A percentile compares a stretch with the other conserved stretches of the same genome.
phyloP scores from a whole-genome alignment of 2,113 vertebrate genomes.

The Archocentrus centrarchus region DNA sequence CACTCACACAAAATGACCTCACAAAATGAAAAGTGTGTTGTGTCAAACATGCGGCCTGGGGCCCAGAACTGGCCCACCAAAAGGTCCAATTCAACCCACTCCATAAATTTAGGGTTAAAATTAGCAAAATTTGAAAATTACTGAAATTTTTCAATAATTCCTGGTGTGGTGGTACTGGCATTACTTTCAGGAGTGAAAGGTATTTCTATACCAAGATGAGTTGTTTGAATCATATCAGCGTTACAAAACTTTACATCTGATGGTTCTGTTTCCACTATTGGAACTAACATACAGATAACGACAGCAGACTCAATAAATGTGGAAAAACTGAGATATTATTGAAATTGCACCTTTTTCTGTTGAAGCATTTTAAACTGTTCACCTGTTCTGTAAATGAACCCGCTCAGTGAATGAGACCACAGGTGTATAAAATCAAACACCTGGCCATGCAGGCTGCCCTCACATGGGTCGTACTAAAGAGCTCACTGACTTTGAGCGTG shows the following conservation, averaged over 20 bases:
- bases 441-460: neutral
- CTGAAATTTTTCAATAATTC: neutral
- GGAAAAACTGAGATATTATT: too few relatives aligned
- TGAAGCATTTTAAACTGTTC: too few relatives aligned
- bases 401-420: too few relatives aligned
- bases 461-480: neutral
- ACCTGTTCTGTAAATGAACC: too few relatives aligned
- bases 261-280: neutral
- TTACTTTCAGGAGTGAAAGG: neutral
- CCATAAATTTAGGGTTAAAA: too few relatives aligned
- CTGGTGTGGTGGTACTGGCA: neutral
- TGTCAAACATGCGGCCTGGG: neutral
- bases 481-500: neutral
- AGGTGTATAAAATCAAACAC: too few relatives aligned
- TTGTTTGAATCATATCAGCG: neutral
- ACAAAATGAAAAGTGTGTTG: neutral
- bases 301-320: too few relatives aligned
- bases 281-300: accelerated
- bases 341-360: too few relatives aligned
- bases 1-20: neutral
- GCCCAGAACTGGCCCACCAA: neutral
- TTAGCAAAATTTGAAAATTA: neutral
- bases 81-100: too few relatives aligned
- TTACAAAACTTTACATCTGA: neutral
- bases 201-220: neutral